phyloP scores from a whole-genome alignment of 1,140 invertebrate genomes.

The Drosophila pruinosa region DNA sequence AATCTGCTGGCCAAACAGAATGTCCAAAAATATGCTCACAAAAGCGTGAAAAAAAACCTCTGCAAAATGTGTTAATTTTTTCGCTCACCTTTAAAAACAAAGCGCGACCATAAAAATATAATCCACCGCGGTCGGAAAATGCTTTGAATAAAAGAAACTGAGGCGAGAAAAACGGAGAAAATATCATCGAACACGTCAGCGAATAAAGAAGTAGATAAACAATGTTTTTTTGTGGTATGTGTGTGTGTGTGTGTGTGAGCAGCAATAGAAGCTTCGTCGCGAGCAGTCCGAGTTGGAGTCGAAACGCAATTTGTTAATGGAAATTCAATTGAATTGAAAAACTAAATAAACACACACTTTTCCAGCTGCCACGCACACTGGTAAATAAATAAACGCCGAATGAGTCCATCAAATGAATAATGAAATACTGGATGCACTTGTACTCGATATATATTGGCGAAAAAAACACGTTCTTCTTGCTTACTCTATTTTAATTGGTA shows the following conservation, averaged over 20 bases:
- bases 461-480: not conserved
- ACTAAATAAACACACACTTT: slow-evolving; percentile 63
- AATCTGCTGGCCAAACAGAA: not conserved
- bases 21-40: slow-evolving; percentile 12
- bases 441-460: not conserved
- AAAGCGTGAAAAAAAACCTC: slow-evolving; percentile 4
- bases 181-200: slow-evolving; percentile 3
- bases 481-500: not conserved
- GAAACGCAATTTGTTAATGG: slow-evolving; percentile 72
- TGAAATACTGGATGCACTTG: slow-evolving; percentile 20
- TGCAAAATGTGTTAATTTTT: slow-evolving; percentile 35
- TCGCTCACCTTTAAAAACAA: slow-evolving; percentile 11
- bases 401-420: slow-evolving; percentile 52
- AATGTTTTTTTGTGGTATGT: not conserved
- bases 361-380: slow-evolving; percentile 5
- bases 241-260: not conserved
- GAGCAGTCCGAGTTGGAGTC: not conserved
- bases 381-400: slow-evolving; percentile 49
- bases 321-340: slow-evolving; percentile 77
- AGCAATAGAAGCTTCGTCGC: not conserved
- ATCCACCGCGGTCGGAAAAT: slow-evolving; percentile 7
- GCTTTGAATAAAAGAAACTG: not conserved
- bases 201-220: slow-evolving; percentile 1
- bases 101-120: slow-evolving; percentile 21
- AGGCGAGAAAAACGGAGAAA: slow-evolving; percentile 2